Evolutionary conservation across 2,888 invertebrate genomes (phyloP).

Genomic region (Melinaea menophilus): DNA sequence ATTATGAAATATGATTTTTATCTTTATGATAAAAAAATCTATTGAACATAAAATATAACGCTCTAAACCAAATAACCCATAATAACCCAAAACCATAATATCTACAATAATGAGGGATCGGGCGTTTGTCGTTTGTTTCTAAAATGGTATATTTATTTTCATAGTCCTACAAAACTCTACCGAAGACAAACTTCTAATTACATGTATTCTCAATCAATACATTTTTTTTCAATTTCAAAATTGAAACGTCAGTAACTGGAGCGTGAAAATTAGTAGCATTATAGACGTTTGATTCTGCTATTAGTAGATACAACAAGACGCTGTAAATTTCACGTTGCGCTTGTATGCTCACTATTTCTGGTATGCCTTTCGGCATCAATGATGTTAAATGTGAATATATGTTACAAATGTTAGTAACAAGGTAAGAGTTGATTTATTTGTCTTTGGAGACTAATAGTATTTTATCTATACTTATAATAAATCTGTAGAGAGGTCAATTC

Average conservation of each 20-base stretch:
- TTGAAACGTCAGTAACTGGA: slow-evolving; percentile 1
- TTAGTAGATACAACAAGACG: slow-evolving; percentile 12
- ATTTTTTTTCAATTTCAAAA: background rate
- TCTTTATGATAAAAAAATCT: too few relatives aligned
- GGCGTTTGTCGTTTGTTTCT: too few relatives aligned
- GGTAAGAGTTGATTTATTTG: background rate
- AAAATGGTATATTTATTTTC: too few relatives aligned
- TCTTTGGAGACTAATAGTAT: too few relatives aligned
- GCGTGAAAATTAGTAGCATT: slow-evolving; percentile 1
- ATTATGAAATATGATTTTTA: too few relatives aligned
- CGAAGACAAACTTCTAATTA: too few relatives aligned
- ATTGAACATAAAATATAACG: too few relatives aligned
- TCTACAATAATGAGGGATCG: slow-evolving; percentile 90
- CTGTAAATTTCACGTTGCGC: slow-evolving; percentile 15
- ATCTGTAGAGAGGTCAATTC: too few relatives aligned
- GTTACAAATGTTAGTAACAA: too few relatives aligned
- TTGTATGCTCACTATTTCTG: slow-evolving; percentile 8
- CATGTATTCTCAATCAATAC: background rate
- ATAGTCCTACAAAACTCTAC: too few relatives aligned
- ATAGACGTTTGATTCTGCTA: slow-evolving; percentile 17
- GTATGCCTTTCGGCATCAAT: slow-evolving; percentile 1
- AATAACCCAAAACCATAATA: slow-evolving; percentile 77
- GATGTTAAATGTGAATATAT: background rate
- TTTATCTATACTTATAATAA: too few relatives aligned
- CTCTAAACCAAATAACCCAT: too few relatives aligned